A percentile compares a stretch with the other conserved stretches of the same genome.
These are phyloP conservation scores for Pachycephus smyrnensis DNA, from an alignment of 2,888 invertebrate genomes.

Conservation along the genomic window DNA sequence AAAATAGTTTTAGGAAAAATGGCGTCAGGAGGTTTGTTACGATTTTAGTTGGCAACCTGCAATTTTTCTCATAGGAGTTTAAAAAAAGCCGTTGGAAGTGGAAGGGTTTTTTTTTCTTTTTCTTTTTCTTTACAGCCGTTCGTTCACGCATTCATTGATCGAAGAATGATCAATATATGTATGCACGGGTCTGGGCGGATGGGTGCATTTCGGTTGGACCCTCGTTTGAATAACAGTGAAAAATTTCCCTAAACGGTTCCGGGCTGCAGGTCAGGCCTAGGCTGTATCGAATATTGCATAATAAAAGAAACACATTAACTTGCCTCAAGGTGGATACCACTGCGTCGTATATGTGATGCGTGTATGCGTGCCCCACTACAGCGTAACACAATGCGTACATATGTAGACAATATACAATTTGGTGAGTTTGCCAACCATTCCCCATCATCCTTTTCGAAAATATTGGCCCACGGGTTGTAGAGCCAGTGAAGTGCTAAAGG, in stretches of 20 bases:
- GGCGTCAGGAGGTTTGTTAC: not conserved
- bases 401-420: not conserved
- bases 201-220: slow-evolving; percentile 51
- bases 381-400: not conserved
- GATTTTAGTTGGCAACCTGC: not conserved
- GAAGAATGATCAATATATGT: slow-evolving; percentile 65
- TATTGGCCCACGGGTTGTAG: not conserved
- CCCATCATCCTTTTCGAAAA: not conserved
- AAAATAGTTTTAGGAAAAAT: not conserved
- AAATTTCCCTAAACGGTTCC: slow-evolving; percentile 66
- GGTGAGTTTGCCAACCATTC: not conserved
- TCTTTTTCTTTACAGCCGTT: slow-evolving; percentile 9
- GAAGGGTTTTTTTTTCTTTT: not conserved
- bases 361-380: not conserved
- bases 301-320: slow-evolving; percentile 58
- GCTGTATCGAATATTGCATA: slow-evolving; percentile 57
- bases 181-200: slow-evolving; percentile 38
- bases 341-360: not conserved
- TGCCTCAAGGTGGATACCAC: slow-evolving; percentile 13
- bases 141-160: slow-evolving; percentile 53
- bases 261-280: slow-evolving; percentile 50
- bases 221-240: slow-evolving; percentile 66
- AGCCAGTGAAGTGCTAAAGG: not conserved
- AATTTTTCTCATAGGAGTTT: slow-evolving; percentile 21
- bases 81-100: not conserved